Percentiles rank a stretch among this genome's conserved stretches.
phyloP scores from a whole-genome alignment of 2,888 invertebrate genomes.

The Orgyia antiqua region DNA sequence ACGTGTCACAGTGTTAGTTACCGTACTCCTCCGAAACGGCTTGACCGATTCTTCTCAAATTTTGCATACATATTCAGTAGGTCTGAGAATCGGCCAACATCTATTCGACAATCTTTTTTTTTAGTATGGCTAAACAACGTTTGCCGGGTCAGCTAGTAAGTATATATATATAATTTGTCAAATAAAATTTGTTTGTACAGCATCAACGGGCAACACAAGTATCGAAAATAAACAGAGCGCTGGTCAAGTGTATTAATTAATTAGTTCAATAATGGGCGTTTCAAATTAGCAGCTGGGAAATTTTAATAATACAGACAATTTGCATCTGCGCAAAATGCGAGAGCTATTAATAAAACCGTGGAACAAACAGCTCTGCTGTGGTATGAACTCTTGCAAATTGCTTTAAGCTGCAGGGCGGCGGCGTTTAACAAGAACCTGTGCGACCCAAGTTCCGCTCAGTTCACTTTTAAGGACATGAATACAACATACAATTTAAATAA shows the following conservation, averaged over 20 bases:
- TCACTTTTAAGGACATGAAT: conserved; percentile 46
- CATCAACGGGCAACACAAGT: too few species aligned
- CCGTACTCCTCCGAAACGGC: too few species aligned
- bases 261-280: conserved; percentile 15
- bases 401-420: conserved; percentile 65
- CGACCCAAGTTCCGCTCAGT: conserved; percentile 56
- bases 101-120: too few species aligned
- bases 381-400: conserved; percentile 71
- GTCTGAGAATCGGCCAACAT: too few species aligned
- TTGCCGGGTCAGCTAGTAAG: too few species aligned
- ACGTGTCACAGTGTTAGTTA: too few species aligned
- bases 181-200: too few species aligned
- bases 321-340: conserved; percentile 46
- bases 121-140: too few species aligned
- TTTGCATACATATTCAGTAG: too few species aligned
- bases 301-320: conserved; percentile 60
- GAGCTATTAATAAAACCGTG: conserved; percentile 66
- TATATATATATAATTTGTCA: too few species aligned
- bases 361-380: conserved; percentile 55
- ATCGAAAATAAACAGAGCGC: conserved; percentile 7
- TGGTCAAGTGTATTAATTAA: conserved; percentile 17
- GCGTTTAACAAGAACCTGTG: conserved; percentile 63
- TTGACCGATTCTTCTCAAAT: too few species aligned
- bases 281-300: conserved; percentile 23
- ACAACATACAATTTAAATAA: too few species aligned